Base-by-base conservation (phyloP, 2,888 invertebrate species). In the Odontomyia ornata region DNA sequence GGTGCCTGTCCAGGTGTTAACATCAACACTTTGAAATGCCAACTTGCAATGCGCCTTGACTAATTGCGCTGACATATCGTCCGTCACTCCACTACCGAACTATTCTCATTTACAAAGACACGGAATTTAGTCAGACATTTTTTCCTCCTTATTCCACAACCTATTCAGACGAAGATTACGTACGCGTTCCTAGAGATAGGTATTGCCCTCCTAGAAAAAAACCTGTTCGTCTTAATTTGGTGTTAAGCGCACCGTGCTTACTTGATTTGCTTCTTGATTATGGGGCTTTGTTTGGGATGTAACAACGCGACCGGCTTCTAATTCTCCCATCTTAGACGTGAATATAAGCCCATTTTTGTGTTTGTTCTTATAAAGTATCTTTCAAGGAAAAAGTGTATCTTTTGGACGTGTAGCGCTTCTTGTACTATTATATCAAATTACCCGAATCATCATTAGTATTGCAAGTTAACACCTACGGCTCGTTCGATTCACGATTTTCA, bases 301-400 rank as follows among this genome's bases (percentile, higher is more conserved):
- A 21, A 43, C 60, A 60, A 57, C 57, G 60, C 52, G 73, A 60
- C 73, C 73, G 73, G 60, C 73, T 73, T 73, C 73, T 73, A 73
- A 73, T 73, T 36, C 36, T 9, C 57, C 18, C n/a, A 57, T 36
- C 57, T 30, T 25, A 46, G 69, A 69, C 23, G 23, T 47, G 60
- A 73, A 52, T 47, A 71, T 52, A 73, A 73, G 57, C 60, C 60
- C 60, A 36, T 73, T 73, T 43, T 57, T 1, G 65, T 60, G 73
- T 73, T 73, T 73, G 73, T 73, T 73, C 73, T 73, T 57, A 36
- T 23, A 36, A 73, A 73, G 30, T 28, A 56, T 27, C 52, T 56
- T 27, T 72, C 56, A 18, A 25, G n/a, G 21, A 11, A 11, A 5
- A 21, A 7, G 5, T 60, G 25, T 60, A 64, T 64, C 30, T 64